A percentile compares a stretch with the other conserved stretches of the same genome.
phyloP scores from a whole-genome alignment of 2,113 vertebrate genomes.

The Elephas maximus region DNA sequence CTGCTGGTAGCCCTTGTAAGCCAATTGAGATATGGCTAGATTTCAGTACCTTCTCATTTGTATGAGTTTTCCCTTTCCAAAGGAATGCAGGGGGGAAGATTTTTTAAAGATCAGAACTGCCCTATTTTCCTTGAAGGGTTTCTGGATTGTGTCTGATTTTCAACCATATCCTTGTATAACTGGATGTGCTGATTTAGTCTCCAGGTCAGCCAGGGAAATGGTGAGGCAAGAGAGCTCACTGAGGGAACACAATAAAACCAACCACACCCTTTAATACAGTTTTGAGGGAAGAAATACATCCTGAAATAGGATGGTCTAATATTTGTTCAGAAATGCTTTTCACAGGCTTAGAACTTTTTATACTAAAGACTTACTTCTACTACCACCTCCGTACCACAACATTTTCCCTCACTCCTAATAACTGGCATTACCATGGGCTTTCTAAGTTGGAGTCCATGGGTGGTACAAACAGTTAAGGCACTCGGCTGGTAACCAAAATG shows the following conservation, averaged over 20 bases:
- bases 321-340: neutral
- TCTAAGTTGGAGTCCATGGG: neutral
- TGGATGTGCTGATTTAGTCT: neutral
- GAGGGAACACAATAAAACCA: neutral
- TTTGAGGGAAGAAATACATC: neutral
- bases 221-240: neutral
- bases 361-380: neutral
- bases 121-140: neutral
- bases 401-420: neutral
- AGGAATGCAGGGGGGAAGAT: neutral
- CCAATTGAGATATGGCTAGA: neutral
- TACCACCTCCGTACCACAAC: neutral
- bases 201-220: neutral
- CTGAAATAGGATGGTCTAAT: neutral
- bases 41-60: neutral
- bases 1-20: neutral
- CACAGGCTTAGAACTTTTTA: neutral
- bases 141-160: neutral
- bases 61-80: neutral
- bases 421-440: neutral
- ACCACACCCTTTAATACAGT: neutral
- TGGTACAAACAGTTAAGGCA: neutral
- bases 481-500: neutral
- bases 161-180: neutral
- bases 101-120: neutral